phyloP scores from a whole-genome alignment of 2,113 vertebrate genomes.

The Gila orcuttii region DNA sequence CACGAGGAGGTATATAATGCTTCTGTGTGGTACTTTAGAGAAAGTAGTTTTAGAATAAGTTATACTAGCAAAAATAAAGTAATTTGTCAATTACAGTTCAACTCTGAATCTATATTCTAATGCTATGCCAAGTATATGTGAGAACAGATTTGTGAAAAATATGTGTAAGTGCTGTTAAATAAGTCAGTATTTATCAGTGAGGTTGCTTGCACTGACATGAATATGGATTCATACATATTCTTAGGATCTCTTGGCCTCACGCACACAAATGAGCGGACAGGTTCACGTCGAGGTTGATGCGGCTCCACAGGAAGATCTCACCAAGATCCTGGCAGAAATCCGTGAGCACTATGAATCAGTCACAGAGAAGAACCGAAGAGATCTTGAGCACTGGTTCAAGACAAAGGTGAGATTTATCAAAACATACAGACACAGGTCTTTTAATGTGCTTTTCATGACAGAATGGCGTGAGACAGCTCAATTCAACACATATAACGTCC shows the following conservation, averaged over 20 bases:
- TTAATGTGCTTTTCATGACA: neutral
- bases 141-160: no score
- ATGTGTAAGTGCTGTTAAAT: neutral
- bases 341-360: slow-evolving; percentile 80
- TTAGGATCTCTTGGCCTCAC: slow-evolving; percentile 61
- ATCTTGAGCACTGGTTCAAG: slow-evolving; percentile 75
- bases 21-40: neutral
- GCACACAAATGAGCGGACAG: slow-evolving; percentile 65
- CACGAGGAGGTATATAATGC: slow-evolving; percentile 50
- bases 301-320: slow-evolving; percentile 67
- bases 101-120: no score
- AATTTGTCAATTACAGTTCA: no score
- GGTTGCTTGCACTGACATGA: neutral
- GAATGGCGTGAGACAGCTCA: neutral
- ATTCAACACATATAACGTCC: neutral
- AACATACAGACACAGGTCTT: no score
- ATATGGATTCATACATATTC: no score
- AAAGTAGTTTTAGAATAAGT: no score
- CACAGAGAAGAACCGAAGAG: slow-evolving; percentile 76
- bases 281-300: slow-evolving; percentile 76
- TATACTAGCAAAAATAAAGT: no score
- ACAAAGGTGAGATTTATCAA: slow-evolving; percentile 58
- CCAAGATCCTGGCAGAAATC: slow-evolving; percentile 60
- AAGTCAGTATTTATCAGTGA: neutral
- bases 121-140: no score